Conservation (phyloP, 2,113 vertebrate species). For the Kryptolebias marmoratus region DNA sequence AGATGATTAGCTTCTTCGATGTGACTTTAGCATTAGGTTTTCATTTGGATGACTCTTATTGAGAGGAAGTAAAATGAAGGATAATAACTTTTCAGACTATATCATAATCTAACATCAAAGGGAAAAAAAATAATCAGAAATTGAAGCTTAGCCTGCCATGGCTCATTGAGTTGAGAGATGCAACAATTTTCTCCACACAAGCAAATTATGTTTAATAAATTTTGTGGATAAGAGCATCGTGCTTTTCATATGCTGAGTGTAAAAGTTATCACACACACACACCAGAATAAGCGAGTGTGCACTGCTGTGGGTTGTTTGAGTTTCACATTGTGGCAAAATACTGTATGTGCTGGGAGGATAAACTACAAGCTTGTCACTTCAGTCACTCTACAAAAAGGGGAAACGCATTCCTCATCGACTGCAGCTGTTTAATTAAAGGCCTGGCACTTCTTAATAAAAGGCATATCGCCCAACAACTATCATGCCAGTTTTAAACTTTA, state of each 20-base stretch:
- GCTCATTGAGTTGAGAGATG: constrained; percentile 39
- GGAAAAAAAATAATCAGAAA: constrained; percentile 24
- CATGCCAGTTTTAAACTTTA: too few relatives aligned
- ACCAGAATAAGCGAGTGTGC: not conserved
- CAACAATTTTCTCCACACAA: constrained; percentile 33
- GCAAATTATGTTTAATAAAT: constrained; percentile 50
- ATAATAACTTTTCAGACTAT: not conserved
- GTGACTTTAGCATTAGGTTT: not conserved
- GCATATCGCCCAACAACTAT: too few relatives aligned
- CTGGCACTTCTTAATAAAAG: too few relatives aligned
- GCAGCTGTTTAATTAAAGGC: not conserved
- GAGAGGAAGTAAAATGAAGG: constrained; percentile 11
- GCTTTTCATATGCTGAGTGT: not conserved
- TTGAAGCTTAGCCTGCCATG: constrained; percentile 40
- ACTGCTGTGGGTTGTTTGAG: constrained; percentile 9
- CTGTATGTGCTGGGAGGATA: constrained; percentile 26
- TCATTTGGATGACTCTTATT: constrained; percentile 7
- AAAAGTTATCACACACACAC: constrained; percentile 37
- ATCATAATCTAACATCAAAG: constrained; percentile 50
- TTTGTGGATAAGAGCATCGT: constrained; percentile 35
- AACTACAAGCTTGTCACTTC: constrained; percentile 35
- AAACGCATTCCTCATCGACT: constrained; percentile 16
- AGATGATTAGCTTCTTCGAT: constrained; percentile 21
- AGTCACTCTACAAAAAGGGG: constrained; percentile 6
- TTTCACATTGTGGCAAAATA: constrained; percentile 48